A percentile compares a stretch with the other conserved stretches of the same genome.
Evolutionary conservation across 2,113 vertebrate species (phyloP).

Genomic region (Dromas ardeola): DNA sequence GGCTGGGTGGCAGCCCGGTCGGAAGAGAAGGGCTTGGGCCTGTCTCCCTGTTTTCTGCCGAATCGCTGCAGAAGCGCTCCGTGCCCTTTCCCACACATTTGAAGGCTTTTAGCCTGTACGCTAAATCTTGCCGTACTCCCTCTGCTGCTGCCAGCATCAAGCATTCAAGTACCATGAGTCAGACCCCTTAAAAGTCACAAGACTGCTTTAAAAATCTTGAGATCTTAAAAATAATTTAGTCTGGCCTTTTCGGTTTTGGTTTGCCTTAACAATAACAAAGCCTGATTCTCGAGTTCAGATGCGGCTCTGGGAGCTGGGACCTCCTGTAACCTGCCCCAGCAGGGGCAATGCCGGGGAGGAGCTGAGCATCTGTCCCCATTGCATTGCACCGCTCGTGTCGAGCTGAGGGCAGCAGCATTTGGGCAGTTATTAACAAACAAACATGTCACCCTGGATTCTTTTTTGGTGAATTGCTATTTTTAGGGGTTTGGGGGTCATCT

Average conservation of each 20-base stretch:
- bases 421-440: not conserved
- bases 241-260: constrained; percentile 39
- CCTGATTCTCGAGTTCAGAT: not conserved
- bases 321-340: not conserved
- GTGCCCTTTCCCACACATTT: constrained; percentile 50
- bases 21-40: not conserved
- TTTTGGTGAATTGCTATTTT: not conserved
- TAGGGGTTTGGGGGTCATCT: not conserved
- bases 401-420: not conserved
- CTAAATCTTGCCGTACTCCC: not conserved
- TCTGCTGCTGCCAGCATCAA: not conserved
- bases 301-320: not conserved
- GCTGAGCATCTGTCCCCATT: accelerated
- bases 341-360: accelerated
- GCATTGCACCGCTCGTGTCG: accelerated
- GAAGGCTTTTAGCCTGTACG: not conserved
- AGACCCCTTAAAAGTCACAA: constrained; percentile 47
- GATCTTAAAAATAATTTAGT: constrained; percentile 61
- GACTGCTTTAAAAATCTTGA: constrained; percentile 35
- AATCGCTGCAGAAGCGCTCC: accelerated
- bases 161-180: constrained; percentile 58
- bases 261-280: not conserved
- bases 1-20: accelerated
- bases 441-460: not conserved
- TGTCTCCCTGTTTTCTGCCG: not conserved